Base-by-base conservation (phyloP, 1,140 invertebrate species). In the Lepidostoma basale region DNA sequence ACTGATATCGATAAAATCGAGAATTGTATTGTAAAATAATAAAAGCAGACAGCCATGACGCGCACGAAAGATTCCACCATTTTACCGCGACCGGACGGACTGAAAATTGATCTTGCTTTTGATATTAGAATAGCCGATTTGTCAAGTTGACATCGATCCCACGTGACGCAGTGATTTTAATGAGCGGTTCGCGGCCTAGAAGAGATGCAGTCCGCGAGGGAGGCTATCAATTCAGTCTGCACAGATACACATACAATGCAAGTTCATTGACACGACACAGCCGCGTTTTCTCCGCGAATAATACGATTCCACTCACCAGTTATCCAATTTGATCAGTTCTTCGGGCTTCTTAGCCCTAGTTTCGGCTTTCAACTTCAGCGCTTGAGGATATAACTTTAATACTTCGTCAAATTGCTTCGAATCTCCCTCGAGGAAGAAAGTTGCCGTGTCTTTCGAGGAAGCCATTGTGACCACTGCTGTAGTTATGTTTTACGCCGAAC, bases 271-370 rank as follows among this genome's bases (percentile, higher is more conserved):
- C 81, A 83, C 81, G 62, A 58, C 60, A 30, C 69, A 49, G 56
- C 62, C 62, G 62, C 49, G 68, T 66, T 66, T 66, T 66, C 63
- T 66, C 63, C 62, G 68, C 28, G 62, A 47, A 49, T 52, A 40
- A 25, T 25, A 44, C 42, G 42, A 30, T 39, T 66, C 62, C 60
- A 91, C 91, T 93, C 85, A 94, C 94, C 94, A 96, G 79, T 94
- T 92, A 83, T 96, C 94, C 80, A 96, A 85, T 83, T 94, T 95
- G 81, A 96, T 91, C 73, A 96, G 87, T 84, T 96, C 94, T 80
- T 95, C 93, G 47, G 93, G 92, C 83, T 93, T 95, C 86, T 95
- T 96, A 75, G 87, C 90, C 79, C 92, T 93, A 77, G 86, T 87
- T 82, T 94, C 91, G 56, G 94, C 93, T 83, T 95, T 95, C 72